Evolutionary conservation across 2,888 invertebrate genomes (phyloP), one percentile per base, ranked within the genome.

Genomic region (Amaurobius ferox): DNA sequence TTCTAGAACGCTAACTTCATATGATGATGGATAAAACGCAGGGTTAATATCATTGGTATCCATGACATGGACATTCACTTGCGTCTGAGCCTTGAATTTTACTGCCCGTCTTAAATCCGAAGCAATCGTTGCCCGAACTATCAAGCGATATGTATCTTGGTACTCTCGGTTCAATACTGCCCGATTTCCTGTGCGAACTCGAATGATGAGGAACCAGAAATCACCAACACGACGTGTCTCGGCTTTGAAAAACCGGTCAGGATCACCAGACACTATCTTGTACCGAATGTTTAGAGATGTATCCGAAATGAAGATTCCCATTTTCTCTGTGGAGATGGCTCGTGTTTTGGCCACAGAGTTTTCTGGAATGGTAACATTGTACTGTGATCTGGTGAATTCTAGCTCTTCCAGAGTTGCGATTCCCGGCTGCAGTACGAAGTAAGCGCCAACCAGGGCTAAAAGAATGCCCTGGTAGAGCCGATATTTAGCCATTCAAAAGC

Each of bases 41-140:
- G 99, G 99, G 91, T 95, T 96, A 88, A 98, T 94, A 91, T 98
- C 98, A 92, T 97, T 97, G 79, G 95, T 95, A 92, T 97, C 97
- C 83, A 95, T 92, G 80, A 97, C 94, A 88, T 93, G 93, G 44
- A 97, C 94, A 79, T 93, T 92, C 48, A 97, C 94, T 39, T 92
- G 93, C 13, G 95, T 93, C 90, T 96, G 95, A 73, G 96, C 93
- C 90, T 96, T 95, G 88, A 89, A 83, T 91, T 88, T 89, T 32
- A 88, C 92, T 92, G 91, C 94, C 62, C 90, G 89, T 89, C 95
- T 93, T 83, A 89, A 90, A 93, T 85, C 87, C 32, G 88, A 91
- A 23, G 89, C 90, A 5, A 90, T 90, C 89, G 94, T 93, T 0
- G 95, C 96, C 89, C 94, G 94, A 88, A 98, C 94, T 89, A 94